These are phyloP conservation scores for Tolmerus cingulatus DNA, from an alignment of 2,888 invertebrate species.

Conservation along the genomic window DNA sequence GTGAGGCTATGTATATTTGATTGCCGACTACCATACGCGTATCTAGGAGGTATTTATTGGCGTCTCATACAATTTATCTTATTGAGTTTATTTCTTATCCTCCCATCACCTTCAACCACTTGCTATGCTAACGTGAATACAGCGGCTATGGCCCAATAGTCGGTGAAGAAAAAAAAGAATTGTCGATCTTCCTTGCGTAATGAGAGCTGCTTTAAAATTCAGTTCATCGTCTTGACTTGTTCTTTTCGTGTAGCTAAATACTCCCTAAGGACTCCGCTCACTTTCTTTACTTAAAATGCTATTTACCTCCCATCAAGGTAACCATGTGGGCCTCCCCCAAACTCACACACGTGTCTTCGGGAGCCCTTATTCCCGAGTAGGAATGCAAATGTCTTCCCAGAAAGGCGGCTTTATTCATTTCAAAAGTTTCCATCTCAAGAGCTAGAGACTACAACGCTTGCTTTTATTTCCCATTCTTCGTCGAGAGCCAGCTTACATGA, in stretches of 20 bases:
- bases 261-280: conserved; percentile 36
- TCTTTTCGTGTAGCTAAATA: conserved; percentile 36
- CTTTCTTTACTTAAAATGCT: conserved; percentile 31
- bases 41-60: background rate
- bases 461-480: conserved; percentile 29
- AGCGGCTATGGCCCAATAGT: background rate
- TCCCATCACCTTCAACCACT: background rate
- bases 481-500: background rate
- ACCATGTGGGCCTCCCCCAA: background rate
- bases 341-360: background rate
- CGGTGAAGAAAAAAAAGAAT: background rate
- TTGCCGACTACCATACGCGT: background rate
- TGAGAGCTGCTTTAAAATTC: conserved; percentile 36
- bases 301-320: conserved; percentile 40
- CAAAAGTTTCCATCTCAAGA: conserved; percentile 22
- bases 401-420: conserved; percentile 29
- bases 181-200: background rate
- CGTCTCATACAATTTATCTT: background rate
- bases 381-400: conserved; percentile 31
- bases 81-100: background rate
- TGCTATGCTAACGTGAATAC: background rate
- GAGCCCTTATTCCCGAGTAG: background rate
- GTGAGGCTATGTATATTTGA: background rate
- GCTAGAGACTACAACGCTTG: conserved; percentile 32
- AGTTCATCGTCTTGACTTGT: conserved; percentile 34